A percentile compares a stretch with the other conserved stretches of the same genome.
Conservation (phyloP, 2,888 invertebrate genomes). For the Listrodromus nycthemerus region DNA sequence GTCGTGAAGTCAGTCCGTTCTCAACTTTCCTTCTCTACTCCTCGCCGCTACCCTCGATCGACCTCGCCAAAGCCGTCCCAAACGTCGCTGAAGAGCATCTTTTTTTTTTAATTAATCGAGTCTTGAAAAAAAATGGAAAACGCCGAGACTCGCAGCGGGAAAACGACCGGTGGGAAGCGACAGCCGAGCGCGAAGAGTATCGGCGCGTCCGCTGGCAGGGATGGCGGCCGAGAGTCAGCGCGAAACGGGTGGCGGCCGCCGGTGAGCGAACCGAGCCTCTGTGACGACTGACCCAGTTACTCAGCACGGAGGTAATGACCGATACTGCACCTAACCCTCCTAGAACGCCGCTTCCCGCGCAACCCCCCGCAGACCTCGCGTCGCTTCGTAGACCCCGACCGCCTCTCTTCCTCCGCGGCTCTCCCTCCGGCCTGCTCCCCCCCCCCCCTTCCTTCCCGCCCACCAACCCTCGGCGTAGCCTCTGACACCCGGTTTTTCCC, state of each 20-base stretch:
- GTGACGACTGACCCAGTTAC: conserved; percentile 85
- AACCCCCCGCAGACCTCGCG: conserved; percentile 36
- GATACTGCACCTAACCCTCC: conserved; percentile 84
- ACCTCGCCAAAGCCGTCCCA: conserved; percentile 26
- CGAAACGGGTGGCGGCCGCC: conserved; percentile 66
- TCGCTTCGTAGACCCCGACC: conserved; percentile 61
- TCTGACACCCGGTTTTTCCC: conserved; percentile 26
- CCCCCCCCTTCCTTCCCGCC: background rate
- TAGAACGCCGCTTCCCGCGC: conserved; percentile 69
- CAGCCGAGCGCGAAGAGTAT: conserved; percentile 9
- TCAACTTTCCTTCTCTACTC: background rate
- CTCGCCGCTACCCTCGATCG: conserved; percentile 18
- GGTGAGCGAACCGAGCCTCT: conserved; percentile 81
- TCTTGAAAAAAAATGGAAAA: too few species aligned
- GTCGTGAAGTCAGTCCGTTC: too few species aligned
- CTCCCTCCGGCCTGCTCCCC: conserved; percentile 39
- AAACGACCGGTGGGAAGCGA: conserved; percentile 8
- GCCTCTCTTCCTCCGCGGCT: conserved; percentile 48
- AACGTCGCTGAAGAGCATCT: too few species aligned
- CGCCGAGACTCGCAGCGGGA: too few species aligned
- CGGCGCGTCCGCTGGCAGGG: conserved; percentile 58
- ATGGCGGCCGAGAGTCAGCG: conserved; percentile 45
- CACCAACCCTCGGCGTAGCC: conserved; percentile 1
- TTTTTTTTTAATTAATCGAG: too few species aligned
- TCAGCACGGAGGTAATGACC: conserved; percentile 84